Evolutionary conservation across 2,797 vertebrate species (phyloP), one percentile per base, ranked within the genome.

Genomic region (Gorsachius magnificus): DNA sequence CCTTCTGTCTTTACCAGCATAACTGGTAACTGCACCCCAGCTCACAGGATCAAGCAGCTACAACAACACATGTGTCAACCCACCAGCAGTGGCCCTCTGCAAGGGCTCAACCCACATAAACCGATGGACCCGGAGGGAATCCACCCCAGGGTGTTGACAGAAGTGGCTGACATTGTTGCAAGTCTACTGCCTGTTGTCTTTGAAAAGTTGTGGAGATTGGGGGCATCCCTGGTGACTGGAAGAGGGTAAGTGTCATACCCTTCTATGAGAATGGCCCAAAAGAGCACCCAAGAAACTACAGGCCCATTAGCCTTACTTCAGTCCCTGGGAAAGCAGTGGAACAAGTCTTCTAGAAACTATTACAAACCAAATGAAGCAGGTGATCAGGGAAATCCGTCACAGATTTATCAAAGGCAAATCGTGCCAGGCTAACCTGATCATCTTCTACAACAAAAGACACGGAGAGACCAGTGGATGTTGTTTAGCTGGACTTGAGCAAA

Each of bases 1-100:
- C 57, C 5, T 18, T 33, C 9, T 8, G 8, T 13, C 15, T 63
- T 14, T 22, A 22, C 17, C 3, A 4, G 6, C 1, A 1, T 25
- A 35, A 21, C 28, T 7, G 5, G 2, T 18, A 35, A 21, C 28
- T 6, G 5, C 25, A 57, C 20, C 8, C 9, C 10, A 83, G 48
- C 2, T 45, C 54, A 46, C 43, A 31, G 35, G 24, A 68, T 38
- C 36, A 56, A 50, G 28, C 3, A 68, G 48, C 17, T 79, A 54
- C 3, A 5, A 22, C 38, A 60, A 4, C 4, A 11, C 9, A 19
- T 2, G 0, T 13, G 8, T 33, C 28, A 13, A 66, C 38, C 46
- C 22, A 36, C 10, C 11, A 45, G 36, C 1, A 57, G 20, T 24
- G 28, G 9, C 61, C 41, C 18, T 28, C 50, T 74, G 56, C 48